Conservation (phyloP, 2,797 vertebrate genomes). For the Hypotaenidia philippensis region DNA sequence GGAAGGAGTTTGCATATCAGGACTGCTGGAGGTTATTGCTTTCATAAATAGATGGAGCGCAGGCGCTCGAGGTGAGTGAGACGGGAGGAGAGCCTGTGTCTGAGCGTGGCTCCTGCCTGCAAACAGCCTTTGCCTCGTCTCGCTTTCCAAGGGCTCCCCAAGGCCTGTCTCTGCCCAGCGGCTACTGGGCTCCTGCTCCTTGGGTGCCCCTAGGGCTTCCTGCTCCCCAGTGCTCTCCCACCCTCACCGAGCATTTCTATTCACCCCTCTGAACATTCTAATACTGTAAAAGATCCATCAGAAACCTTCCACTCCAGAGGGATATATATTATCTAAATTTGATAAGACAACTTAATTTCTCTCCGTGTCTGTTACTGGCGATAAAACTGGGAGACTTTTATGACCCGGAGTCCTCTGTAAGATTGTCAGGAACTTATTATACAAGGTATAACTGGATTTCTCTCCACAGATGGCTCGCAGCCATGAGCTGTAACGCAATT, state of each 20-base stretch:
- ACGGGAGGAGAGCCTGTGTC: not conserved
- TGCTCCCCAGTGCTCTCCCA: not conserved
- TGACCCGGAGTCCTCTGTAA: constrained; percentile 83
- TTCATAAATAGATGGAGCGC: not conserved
- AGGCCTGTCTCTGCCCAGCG: accelerated
- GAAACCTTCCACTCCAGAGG: constrained; percentile 78
- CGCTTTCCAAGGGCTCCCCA: not conserved
- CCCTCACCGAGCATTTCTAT: not conserved
- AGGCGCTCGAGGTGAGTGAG: not conserved
- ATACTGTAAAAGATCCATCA: constrained; percentile 74
- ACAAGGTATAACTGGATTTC: constrained; percentile 88
- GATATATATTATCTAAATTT: constrained; percentile 87
- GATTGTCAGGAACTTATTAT: constrained; percentile 88
- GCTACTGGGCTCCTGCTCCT: accelerated
- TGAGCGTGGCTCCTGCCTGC: not conserved
- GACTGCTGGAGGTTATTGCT: constrained; percentile 34
- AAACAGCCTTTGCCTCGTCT: not conserved
- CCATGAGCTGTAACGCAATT: constrained; percentile 82
- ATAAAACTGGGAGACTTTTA: constrained; percentile 87
- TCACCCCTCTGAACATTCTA: constrained; percentile 59
- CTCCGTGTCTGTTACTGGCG: constrained; percentile 84
- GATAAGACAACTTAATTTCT: constrained; percentile 88
- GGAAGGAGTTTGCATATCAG: not conserved
- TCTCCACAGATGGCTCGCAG: constrained; percentile 84
- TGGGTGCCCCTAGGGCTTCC: not conserved